Evolutionary conservation across 1,140 invertebrate species (phyloP), one percentile per base, ranked within the genome.

Genomic region (Hydropsyche tenuis): DNA sequence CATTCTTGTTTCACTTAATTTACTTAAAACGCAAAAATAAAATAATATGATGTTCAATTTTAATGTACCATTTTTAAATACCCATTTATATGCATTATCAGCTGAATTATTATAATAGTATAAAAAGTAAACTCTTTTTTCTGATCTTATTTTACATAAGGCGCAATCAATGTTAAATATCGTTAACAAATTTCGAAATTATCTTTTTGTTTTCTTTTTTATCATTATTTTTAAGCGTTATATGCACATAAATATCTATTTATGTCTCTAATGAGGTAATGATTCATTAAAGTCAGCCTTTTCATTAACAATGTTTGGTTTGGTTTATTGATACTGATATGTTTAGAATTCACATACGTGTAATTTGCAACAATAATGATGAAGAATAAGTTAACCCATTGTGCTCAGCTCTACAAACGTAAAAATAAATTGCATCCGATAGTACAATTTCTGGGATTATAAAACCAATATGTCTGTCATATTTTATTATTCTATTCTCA

Each of bases 21-120:
- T 75, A 77, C 76, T 73, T 73, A 77, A 69, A 73, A 69, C 16
- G 12, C 25, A 77, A 63, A 70, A 48, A 68, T 62, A 75, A 66
- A 46, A 51, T 53, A 4, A 77, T 62, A 23, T 74, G 48, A 25
- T 74, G 73, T 70, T 75, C 76, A n/a, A 53, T 60, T 62, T 0
- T 23, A 18, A 51, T 51, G 51, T 25, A 30, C 46, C 25, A 23
- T 69, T 63, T 43, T 25, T 45, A 12, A 72, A 72, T 70, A 56
- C 25, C 18, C 75, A 76, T 16, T 43, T 70, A 43, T 56, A 71
- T 56, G 11, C 45, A 71, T 71, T 73, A n/a, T 68, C 69, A 25
- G 63, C 65, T 23, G 72, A 18, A 46, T 63, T 73, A 25, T 25
- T 60, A n/a, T n/a, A n/a, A n/a, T n/a, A 11, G 73, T 27, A 20